Base-by-base conservation (phyloP, 2,888 invertebrate species). In the Nomada goodeniana region DNA sequence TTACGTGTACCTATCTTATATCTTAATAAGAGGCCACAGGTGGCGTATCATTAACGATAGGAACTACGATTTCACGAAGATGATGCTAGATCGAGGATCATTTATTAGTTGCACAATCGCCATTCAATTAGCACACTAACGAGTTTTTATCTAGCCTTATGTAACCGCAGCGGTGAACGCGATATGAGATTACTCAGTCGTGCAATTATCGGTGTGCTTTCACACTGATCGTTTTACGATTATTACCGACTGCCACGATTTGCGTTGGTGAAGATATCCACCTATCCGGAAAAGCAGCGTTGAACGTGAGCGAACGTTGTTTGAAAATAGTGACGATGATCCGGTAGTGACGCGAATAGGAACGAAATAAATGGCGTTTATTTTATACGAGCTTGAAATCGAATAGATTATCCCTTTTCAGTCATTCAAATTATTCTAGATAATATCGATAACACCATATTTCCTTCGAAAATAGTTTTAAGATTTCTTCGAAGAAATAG, bases 201-300 rank as follows among this genome's bases (percentile, higher is more conserved):
- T 3, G 59, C 57, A 71, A 76, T 77, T 57, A 57, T 65, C 72
- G 36, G 13, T 50, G 2, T 70, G 82, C 75, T 75, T 79, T 82
- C 82, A 67, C 73, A 76, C 61, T 23, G 70, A 65, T 67, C 69
- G 82, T 81, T 80, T 80, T 69, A 74, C 74, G 81, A 70, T 61
- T 50, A 73, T 81, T 64, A 36, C 60, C 50, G 10, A 20, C n/a
- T 15, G 13, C 26, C n/a, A 3, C 50, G 20, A 63, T 52, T 20
- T 13, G 47, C 2, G 29, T 55, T 53, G 15, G 52, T 13, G 57
- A 60, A 80, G 53, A 60, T 50, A 18, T 60, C 44, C 55, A 44
- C 18, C 18, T 3, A 42, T 15, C 72, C 36, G 26, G 50, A 55
- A 63, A 47, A 47, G 50, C 55, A 71, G 63, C 20, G 13, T 2